Evolutionary conservation across 1,140 invertebrate species (phyloP).

Genomic region (Sesamia nonagrioides): DNA sequence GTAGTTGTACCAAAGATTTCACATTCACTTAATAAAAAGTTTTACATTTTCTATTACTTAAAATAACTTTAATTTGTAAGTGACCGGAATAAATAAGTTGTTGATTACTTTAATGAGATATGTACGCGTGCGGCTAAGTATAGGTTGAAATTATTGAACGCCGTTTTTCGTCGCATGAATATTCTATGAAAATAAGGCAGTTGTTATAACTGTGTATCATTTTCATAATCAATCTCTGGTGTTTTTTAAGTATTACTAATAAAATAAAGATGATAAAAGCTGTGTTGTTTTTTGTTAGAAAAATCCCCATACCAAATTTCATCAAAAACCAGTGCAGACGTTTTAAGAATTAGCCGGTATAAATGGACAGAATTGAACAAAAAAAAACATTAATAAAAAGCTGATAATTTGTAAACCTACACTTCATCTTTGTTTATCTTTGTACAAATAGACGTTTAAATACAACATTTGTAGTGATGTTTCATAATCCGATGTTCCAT

Average conservation of each 20-base stretch:
- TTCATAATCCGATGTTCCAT: too few species aligned
- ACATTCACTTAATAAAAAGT: background rate
- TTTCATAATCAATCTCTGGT: slow-evolving; percentile 12
- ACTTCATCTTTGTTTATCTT: too few species aligned
- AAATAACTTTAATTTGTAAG: slow-evolving; percentile 7
- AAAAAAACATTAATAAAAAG: too few species aligned
- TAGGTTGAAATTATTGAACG: background rate
- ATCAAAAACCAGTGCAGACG: too few species aligned
- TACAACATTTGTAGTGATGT: too few species aligned
- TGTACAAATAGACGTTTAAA: too few species aligned
- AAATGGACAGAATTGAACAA: too few species aligned
- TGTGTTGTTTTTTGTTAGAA: too few species aligned
- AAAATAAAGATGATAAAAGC: background rate
- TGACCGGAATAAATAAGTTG: background rate
- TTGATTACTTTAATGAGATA: slow-evolving; percentile 30
- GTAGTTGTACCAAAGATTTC: slow-evolving; percentile 17
- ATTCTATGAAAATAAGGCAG: background rate
- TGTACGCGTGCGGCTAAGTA: background rate
- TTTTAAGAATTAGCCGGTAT: too few species aligned
- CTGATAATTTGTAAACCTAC: too few species aligned
- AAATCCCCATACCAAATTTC: too few species aligned
- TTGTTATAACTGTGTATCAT: background rate
- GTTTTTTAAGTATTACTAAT: slow-evolving; percentile 35
- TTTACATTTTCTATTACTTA: slow-evolving; percentile 33
- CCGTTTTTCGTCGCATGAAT: background rate